Evolutionary conservation across 2,113 vertebrate genomes (phyloP).

Genomic region (Albula goreensis): DNA sequence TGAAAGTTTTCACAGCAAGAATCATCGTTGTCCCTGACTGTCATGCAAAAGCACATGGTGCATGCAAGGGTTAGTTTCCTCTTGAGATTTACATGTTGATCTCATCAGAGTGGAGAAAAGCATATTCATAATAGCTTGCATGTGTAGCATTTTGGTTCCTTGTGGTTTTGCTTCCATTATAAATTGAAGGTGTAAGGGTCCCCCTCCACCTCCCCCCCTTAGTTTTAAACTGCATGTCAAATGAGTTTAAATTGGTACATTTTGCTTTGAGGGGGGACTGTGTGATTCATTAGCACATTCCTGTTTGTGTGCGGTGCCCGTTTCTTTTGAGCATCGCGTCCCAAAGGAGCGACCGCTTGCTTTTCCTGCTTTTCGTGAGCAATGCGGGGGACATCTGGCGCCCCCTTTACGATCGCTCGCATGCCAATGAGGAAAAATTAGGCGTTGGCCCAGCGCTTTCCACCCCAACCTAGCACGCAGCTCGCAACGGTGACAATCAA

Average conservation of each 20-base stretch:
- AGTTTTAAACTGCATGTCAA: slow-evolving; percentile 61
- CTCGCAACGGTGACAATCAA: slow-evolving; percentile 5
- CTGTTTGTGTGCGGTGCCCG: slow-evolving; percentile 52
- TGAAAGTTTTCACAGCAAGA: neutral
- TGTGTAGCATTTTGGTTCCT: slow-evolving; percentile 73
- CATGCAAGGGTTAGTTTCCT: slow-evolving; percentile 61
- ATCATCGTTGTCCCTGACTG: slow-evolving; percentile 46
- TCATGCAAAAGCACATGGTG: slow-evolving; percentile 62
- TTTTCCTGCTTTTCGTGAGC: neutral
- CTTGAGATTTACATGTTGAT: slow-evolving; percentile 66
- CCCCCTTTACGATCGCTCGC: neutral
- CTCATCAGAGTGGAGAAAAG: slow-evolving; percentile 66
- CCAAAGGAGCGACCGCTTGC: neutral
- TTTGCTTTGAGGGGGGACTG: slow-evolving; percentile 73
- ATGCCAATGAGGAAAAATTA: slow-evolving; percentile 5
- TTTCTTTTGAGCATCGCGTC: slow-evolving; percentile 43
- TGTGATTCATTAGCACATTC: slow-evolving; percentile 70
- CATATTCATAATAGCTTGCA: slow-evolving; percentile 74
- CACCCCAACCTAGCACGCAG: slow-evolving; percentile 9
- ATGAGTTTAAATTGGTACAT: slow-evolving; percentile 74
- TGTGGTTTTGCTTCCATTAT: slow-evolving; percentile 65
- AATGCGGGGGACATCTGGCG: slow-evolving; percentile 4
- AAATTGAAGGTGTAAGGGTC: slow-evolving; percentile 67
- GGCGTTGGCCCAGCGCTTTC: slow-evolving; percentile 4
- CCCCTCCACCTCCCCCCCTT: slow-evolving; percentile 35